Base-by-base conservation (phyloP, 2,113 vertebrate species). In the Ciconia stormi region DNA sequence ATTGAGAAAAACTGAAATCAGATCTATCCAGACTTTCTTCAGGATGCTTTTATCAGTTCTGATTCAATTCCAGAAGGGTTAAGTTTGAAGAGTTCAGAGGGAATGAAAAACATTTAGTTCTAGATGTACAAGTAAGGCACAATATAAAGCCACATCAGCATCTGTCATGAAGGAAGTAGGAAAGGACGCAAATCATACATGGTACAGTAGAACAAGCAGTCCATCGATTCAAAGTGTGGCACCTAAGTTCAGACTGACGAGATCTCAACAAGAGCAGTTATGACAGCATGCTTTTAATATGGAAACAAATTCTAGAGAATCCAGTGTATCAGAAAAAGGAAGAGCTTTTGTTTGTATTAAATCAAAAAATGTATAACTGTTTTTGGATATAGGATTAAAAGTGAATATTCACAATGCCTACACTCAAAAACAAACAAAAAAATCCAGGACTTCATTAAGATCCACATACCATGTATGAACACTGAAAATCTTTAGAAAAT, bases 51-150 rank as follows among this genome's bases (percentile, higher is more conserved):
- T 79, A 94, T 69, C 97, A 97, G 93, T 93, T 98, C 96, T 86
- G 97, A 97, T 90, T 97, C 96, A 95, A 96, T 95, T 97, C 97
- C 97, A 95, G 95, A 95, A 96, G 97, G 96, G 88, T 97, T 96
- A 83, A 95, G 95, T 95, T 92, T 40, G 95, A 97, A 74, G 84
- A 97, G 81, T 97, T 97, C 90, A 92, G 97, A 97, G 92, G 98
- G 97, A 97, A 97, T 87, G 92, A 84, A 46, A 98, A 96, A 98
- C 90, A 80, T 81, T 97, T 97, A 93, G 95, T 98, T 97, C 97
- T 97, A 97, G 98, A 97, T 98, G 98, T 98, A 98, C 98, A 98
- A 98, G 98, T 98, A 98, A 98, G 98, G 98, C 98, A 98, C 98
- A 98, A 98, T 98, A 98, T 98, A 98, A 98, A 98, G 98, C 98